phyloP scores from a whole-genome alignment of 1,140 invertebrate species.

The Littorina saxatilis region DNA sequence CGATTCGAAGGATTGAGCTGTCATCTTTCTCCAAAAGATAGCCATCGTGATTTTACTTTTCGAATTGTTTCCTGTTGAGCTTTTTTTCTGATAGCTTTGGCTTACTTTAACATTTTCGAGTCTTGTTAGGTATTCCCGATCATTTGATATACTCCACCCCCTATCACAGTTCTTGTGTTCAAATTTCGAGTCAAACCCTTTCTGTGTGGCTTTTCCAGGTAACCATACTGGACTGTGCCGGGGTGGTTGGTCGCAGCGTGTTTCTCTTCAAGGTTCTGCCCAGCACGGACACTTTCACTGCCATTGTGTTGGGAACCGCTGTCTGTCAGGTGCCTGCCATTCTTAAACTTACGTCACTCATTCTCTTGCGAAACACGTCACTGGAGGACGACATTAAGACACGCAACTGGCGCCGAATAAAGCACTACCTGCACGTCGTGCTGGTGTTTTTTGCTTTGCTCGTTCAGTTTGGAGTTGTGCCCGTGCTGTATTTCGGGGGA shows the following conservation, averaged over 20 bases:
- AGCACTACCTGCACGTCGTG: background rate
- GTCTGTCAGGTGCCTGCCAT: slow-evolving; percentile 52
- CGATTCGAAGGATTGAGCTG: too few relatives aligned
- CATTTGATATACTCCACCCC: too few relatives aligned
- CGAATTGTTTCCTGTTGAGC: too few relatives aligned
- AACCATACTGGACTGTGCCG: slow-evolving; percentile 47
- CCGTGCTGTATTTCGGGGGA: background rate
- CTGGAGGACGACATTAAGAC: background rate
- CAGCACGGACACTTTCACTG: slow-evolving; percentile 37
- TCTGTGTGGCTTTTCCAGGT: slow-evolving; percentile 51
- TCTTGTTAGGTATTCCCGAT: too few relatives aligned
- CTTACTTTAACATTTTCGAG: too few relatives aligned
- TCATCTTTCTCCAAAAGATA: too few relatives aligned
- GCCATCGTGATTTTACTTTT: too few relatives aligned
- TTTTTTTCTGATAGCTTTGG: too few relatives aligned
- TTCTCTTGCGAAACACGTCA: background rate
- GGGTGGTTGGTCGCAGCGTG: slow-evolving; percentile 46
- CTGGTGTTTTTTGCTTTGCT: slow-evolving; percentile 25
- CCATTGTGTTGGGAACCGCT: slow-evolving; percentile 40
- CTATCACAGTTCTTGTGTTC: too few relatives aligned
- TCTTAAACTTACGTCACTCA: slow-evolving; percentile 37
- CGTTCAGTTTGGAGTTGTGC: slow-evolving; percentile 35
- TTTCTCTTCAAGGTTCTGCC: slow-evolving; percentile 57
- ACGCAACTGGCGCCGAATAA: background rate
- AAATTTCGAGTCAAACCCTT: too few relatives aligned